Percentiles rank a stretch among this genome's conserved stretches.
Conservation (phyloP, 2,797 vertebrate species). For the Hippopotamyrus pictus region DNA sequence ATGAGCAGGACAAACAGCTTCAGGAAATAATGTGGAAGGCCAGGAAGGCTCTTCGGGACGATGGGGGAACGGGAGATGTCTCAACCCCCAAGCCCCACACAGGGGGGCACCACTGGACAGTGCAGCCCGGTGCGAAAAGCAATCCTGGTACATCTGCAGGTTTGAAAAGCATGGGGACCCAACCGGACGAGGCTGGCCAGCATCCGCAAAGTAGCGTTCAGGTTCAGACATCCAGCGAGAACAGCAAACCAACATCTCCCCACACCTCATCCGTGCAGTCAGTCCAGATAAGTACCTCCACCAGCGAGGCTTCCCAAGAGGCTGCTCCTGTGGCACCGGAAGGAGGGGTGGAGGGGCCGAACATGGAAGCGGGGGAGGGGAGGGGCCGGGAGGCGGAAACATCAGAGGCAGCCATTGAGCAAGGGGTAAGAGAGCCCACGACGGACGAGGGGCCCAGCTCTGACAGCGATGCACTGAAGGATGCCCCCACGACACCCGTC, state of each 20-base stretch:
- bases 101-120: constrained; percentile 13
- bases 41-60: constrained; percentile 48
- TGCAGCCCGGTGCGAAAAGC: constrained; percentile 34
- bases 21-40: constrained; percentile 55
- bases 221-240: neutral
- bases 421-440: constrained; percentile 2
- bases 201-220: neutral
- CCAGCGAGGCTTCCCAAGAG: constrained; percentile 32
- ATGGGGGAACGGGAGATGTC: constrained; percentile 33
- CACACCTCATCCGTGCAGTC: constrained; percentile 53
- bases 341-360: constrained; percentile 19
- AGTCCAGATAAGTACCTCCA: constrained; percentile 62
- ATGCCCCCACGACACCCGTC: constrained; percentile 39
- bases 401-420: neutral
- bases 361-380: neutral
- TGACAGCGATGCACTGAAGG: constrained; percentile 67
- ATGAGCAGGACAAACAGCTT: constrained; percentile 40
- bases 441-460: constrained; percentile 55
- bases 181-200: constrained; percentile 5
- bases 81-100: constrained; percentile 22
- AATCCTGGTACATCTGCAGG: constrained; percentile 26
- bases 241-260: neutral
- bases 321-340: constrained; percentile 5
- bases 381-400: constrained; percentile 12
- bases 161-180: constrained; percentile 41